A percentile compares a stretch with the other conserved stretches of the same genome.
These are phyloP conservation scores for Alca torda DNA, from an alignment of 2,797 vertebrate species.

Conservation along the genomic window DNA sequence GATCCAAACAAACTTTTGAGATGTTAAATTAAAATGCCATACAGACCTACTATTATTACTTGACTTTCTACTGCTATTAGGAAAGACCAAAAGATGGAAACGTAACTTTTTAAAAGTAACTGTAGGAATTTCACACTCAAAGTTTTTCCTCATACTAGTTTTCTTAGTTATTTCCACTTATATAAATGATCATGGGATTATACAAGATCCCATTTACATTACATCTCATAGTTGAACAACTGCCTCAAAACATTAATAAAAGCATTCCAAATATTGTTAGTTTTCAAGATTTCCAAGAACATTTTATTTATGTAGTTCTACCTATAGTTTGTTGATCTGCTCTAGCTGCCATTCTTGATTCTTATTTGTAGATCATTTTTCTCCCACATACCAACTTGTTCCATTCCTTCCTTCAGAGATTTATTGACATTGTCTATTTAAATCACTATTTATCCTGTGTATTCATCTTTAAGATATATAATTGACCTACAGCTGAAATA, in stretches of 20 bases:
- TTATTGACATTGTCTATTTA: not conserved
- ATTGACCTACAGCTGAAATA: slow-evolving; percentile 34
- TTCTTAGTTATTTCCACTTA: not conserved
- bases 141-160: not conserved
- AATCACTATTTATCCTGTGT: not conserved
- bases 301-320: not conserved
- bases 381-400: not conserved
- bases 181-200: not conserved
- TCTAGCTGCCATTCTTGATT: not conserved
- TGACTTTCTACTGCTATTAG: not conserved
- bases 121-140: not conserved
- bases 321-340: not conserved
- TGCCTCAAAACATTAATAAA: not conserved
- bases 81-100: not conserved
- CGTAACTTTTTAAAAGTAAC: not conserved
- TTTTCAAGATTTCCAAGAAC: not conserved
- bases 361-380: not conserved
- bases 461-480: not conserved
- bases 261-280: not conserved
- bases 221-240: not conserved
- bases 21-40: not conserved
- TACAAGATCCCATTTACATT: not conserved
- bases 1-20: not conserved
- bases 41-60: not conserved
- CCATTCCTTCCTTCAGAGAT: not conserved